Base-by-base conservation (phyloP, 35 echinoderm and acorn worm species). In the Patiria miniata region DNA sequence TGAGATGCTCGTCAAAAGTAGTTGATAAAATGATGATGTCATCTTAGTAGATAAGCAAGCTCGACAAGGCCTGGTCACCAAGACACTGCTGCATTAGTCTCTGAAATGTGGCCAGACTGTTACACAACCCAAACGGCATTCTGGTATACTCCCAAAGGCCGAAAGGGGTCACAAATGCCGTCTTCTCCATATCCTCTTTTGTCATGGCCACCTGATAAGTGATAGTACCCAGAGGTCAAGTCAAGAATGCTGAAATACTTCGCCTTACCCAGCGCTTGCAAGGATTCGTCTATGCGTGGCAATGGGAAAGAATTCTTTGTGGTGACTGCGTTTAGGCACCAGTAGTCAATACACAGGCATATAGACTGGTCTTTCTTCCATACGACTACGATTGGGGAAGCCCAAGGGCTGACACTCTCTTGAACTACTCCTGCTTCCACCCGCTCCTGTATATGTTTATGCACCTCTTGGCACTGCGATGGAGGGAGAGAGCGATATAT, bases 41-140 rank as follows among this genome's bases (percentile, higher is more conserved):
- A 40, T 93, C 91, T 32, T 89, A 39, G 47, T 93, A 93, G 81
- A 79, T 79, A 21, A 95, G 50, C 23, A 90, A 58, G 34, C 54
- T 83, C 26, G 53, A 23, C 44, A 90, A 95, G 33, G 69, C 57
- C 39, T 91, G 88, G n/a, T n/a, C n/a, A n/a, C n/a, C n/a, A n/a
- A n/a, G n/a, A n/a, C n/a, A n/a, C n/a, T n/a, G n/a, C n/a, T 37
- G 86, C 93, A 55, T 79, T 59, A 59, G 84, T 4, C 92, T 29
- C 37, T 94, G 87, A 33, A 94, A 94, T 7, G 87, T 94, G 30
- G 77, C 92, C 39, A 87, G 92, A 23, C 86, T 84, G 22, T 94
- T 94, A 51, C 86, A 89, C 55, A 93, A 52, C 14, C 92, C 93
- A 87, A 94, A 94, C 2, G 88, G 93, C 93, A 94, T 94, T 8